phyloP scores from a whole-genome alignment of 2,113 vertebrate genomes.

The Ploceus nigricollis region DNA sequence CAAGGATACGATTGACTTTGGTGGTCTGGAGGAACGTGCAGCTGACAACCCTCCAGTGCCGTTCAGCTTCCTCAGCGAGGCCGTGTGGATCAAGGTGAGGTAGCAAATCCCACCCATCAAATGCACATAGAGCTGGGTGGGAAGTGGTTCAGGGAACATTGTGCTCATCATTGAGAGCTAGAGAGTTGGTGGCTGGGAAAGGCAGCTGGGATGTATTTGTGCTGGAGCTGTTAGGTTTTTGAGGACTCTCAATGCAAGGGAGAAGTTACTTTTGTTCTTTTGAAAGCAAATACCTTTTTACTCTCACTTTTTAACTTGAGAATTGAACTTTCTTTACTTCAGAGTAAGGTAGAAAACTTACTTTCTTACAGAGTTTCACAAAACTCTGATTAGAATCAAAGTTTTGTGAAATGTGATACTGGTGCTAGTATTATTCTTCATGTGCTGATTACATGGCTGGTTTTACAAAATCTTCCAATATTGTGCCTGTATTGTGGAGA shows the following conservation, averaged over 20 bases:
- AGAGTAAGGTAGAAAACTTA: too few relatives aligned
- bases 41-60: conserved; percentile 83
- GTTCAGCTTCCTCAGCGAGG: conserved; percentile 89
- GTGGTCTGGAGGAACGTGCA: conserved; percentile 57
- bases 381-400: background rate
- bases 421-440: background rate
- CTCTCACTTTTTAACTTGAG: background rate
- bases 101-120: background rate
- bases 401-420: background rate
- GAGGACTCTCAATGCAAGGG: background rate
- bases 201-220: background rate
- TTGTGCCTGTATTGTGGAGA: background rate
- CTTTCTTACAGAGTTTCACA: too few relatives aligned
- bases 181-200: background rate
- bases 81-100: conserved; percentile 78
- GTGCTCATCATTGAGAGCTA: accelerated
- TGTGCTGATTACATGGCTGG: background rate
- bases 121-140: accelerated
- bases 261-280: background rate
- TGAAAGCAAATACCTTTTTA: background rate
- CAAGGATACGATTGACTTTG: conserved; percentile 84
- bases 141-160: accelerated
- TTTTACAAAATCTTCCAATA: background rate
- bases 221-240: background rate
- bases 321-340: background rate